These are phyloP conservation scores for Phenganax stokvisi DNA, from an alignment of 92 coral and sea anemone genomes.

Conservation along the genomic window DNA sequence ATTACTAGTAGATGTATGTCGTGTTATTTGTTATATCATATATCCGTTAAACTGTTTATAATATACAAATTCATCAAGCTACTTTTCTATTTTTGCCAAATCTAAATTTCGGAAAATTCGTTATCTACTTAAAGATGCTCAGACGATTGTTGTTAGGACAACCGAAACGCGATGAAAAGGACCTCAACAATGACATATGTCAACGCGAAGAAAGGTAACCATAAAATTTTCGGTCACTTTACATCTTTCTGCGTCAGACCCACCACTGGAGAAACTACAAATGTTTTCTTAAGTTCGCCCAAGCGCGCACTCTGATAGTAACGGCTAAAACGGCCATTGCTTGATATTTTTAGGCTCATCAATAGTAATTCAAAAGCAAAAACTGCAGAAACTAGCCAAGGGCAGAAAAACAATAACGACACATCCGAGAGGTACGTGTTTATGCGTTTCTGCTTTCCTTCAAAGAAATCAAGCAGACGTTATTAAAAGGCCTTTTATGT, in stretches of 20 bases:
- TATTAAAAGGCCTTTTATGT: too few relatives aligned
- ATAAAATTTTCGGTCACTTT: not conserved
- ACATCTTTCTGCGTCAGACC: not conserved
- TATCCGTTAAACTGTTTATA: not conserved
- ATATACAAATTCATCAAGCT: not conserved
- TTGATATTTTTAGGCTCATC: too few relatives aligned
- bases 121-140: not conserved
- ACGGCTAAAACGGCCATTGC: too few relatives aligned
- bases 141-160: conserved; percentile 2
- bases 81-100: not conserved
- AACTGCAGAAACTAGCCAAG: too few relatives aligned
- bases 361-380: too few relatives aligned
- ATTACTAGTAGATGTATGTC: not conserved
- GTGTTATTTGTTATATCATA: not conserved
- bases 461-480: too few relatives aligned
- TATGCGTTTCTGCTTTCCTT: too few relatives aligned
- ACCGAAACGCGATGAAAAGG: conserved; percentile 7
- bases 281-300: not conserved
- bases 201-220: too few relatives aligned
- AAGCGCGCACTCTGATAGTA: too few relatives aligned
- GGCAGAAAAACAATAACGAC: too few relatives aligned
- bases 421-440: too few relatives aligned
- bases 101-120: not conserved
- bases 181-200: conserved; percentile 6
- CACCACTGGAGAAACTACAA: not conserved